phyloP scores from a whole-genome alignment of 2,113 vertebrate species.

The Channa maculata region DNA sequence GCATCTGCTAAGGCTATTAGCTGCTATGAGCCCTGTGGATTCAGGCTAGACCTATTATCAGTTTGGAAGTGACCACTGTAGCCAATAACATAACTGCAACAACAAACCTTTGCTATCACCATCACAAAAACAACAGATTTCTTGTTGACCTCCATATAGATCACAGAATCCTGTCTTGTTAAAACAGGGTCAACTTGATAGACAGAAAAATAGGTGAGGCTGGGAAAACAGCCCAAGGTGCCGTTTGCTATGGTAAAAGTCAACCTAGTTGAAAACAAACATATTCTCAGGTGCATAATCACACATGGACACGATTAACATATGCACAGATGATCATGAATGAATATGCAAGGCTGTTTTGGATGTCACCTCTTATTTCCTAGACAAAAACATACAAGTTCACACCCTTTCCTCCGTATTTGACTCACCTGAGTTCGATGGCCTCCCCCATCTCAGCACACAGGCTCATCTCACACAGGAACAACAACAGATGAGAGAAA shows the following conservation, averaged over 20 bases:
- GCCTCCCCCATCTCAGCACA: conserved; percentile 79
- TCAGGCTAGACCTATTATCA: conserved; percentile 59
- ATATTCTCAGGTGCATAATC: conserved; percentile 28
- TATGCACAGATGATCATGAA: background rate
- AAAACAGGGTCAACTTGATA: conserved; percentile 61
- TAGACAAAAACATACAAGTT: background rate
- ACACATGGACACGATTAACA: background rate
- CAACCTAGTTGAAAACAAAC: conserved; percentile 63
- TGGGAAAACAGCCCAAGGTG: conserved; percentile 32
- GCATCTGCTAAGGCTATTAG: conserved; percentile 80
- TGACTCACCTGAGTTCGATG: conserved; percentile 82
- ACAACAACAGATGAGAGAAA: conserved; percentile 34
- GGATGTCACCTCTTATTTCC: conserved; percentile 2
- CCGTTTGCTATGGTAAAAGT: conserved; percentile 36
- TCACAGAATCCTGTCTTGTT: conserved; percentile 1
- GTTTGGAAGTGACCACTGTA: conserved; percentile 44
- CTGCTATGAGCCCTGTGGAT: conserved; percentile 68
- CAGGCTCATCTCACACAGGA: conserved; percentile 74
- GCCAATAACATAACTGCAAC: conserved; percentile 35
- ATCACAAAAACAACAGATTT: background rate
- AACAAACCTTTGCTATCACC: conserved; percentile 17
- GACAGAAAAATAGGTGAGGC: conserved; percentile 46
- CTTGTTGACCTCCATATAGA: conserved; percentile 34
- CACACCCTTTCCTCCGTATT: conserved; percentile 7
- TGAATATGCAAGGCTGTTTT: background rate